Evolutionary conservation across 1,140 invertebrate genomes (phyloP).

Genomic region (Apocrypta bakeri): DNA sequence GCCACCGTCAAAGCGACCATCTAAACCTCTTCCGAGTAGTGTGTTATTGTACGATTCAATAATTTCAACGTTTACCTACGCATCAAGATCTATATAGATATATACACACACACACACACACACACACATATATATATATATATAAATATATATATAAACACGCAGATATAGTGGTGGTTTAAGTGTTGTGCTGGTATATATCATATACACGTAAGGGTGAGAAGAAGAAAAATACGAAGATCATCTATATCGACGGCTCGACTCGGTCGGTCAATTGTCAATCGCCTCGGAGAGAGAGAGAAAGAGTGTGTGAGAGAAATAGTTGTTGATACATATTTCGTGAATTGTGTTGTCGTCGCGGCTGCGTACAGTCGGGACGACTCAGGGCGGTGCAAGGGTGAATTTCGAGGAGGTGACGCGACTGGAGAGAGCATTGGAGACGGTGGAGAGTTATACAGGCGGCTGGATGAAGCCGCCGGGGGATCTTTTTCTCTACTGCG

Average conservation of each 20-base stretch:
- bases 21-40: neutral
- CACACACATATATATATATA: too few relatives aligned
- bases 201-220: neutral
- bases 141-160: too few relatives aligned
- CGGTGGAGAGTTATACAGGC: conserved; percentile 76
- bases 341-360: conserved; percentile 57
- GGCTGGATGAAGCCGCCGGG: conserved; percentile 81
- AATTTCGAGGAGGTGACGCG: conserved; percentile 68
- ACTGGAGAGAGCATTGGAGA: conserved; percentile 70
- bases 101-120: too few relatives aligned
- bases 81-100: too few relatives aligned
- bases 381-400: conserved; percentile 64
- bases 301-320: conserved; percentile 40
- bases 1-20: conserved; percentile 1
- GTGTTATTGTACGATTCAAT: too few relatives aligned
- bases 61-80: too few relatives aligned
- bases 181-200: conserved; percentile 7
- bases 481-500: conserved; percentile 80
- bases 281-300: neutral
- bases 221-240: neutral
- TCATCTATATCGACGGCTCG: neutral
- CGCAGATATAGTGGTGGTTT: too few relatives aligned
- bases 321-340: neutral
- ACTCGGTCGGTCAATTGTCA: neutral
- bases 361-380: conserved; percentile 57